A percentile compares a stretch with the other conserved stretches of the same genome.
Evolutionary conservation across 2,888 invertebrate genomes (phyloP).

Genomic region (Cistogaster globosa): DNA sequence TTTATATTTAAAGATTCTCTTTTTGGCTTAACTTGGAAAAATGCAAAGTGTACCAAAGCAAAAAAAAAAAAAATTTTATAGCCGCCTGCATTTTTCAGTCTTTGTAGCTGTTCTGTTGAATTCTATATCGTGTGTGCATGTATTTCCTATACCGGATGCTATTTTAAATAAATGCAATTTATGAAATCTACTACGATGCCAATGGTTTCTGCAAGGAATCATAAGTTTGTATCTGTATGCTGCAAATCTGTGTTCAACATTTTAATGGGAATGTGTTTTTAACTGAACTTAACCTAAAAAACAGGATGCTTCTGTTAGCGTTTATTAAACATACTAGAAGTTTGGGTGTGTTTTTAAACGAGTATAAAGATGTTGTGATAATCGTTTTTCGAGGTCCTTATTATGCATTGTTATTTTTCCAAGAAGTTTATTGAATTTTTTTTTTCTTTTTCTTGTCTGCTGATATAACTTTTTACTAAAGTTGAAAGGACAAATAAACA

Average conservation of each 20-base stretch:
- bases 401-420: conserved; percentile 30
- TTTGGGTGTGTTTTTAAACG: conserved; percentile 16
- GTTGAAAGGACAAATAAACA: conserved; percentile 36
- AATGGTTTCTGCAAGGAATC: conserved; percentile 4
- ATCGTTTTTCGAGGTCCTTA: conserved; percentile 55
- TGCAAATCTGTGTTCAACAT: not conserved
- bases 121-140: conserved; percentile 29
- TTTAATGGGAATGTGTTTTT: conserved; percentile 28
- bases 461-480: conserved; percentile 39
- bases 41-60: conserved; percentile 38
- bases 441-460: not conserved
- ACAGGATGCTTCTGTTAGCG: conserved; percentile 34
- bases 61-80: conserved; percentile 40
- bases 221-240: not conserved
- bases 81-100: conserved; percentile 32
- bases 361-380: conserved; percentile 50
- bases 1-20: conserved; percentile 23
- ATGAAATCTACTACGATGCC: conserved; percentile 23
- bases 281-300: conserved; percentile 36
- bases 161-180: conserved; percentile 61
- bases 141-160: conserved; percentile 35
- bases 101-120: conserved; percentile 20
- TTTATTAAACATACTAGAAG: not conserved
- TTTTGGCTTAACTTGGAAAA: conserved; percentile 33
- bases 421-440: conserved; percentile 45